Conservation (phyloP, 2,888 invertebrate species). For the Horisme vitalbata region DNA sequence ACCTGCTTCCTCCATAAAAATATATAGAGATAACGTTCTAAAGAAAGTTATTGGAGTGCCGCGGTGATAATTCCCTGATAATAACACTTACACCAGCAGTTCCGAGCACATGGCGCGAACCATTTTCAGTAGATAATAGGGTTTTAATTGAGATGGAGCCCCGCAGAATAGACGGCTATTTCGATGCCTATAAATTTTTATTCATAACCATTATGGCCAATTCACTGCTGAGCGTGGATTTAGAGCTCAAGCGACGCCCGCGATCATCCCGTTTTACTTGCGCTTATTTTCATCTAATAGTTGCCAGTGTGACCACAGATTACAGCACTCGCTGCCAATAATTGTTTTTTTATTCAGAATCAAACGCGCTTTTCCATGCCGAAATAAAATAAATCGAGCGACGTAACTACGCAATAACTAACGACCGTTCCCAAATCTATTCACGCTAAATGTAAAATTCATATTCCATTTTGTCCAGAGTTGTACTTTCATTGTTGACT, state of each 20-base stretch:
- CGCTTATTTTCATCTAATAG: background rate
- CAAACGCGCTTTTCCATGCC: conserved; percentile 19
- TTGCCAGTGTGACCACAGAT: conserved; percentile 1
- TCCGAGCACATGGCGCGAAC: conserved; percentile 57
- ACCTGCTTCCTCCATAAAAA: conserved; percentile 25
- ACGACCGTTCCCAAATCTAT: conserved; percentile 32
- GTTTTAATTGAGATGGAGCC: conserved; percentile 73
- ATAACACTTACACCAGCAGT: conserved; percentile 55
- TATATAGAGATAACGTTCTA: conserved; percentile 27
- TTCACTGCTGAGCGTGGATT: conserved; percentile 39
- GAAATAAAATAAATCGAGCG: conserved; percentile 31
- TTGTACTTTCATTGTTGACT: conserved; percentile 35
- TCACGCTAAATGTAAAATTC: conserved; percentile 35
- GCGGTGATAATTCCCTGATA: conserved; percentile 51
- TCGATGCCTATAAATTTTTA: conserved; percentile 65
- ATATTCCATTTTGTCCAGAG: conserved; percentile 34
- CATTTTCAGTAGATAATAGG: conserved; percentile 66
- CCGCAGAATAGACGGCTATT: conserved; percentile 65
- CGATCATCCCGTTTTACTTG: background rate
- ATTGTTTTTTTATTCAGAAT: conserved; percentile 22
- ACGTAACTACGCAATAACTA: conserved; percentile 34
- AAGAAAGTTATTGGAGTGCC: conserved; percentile 41
- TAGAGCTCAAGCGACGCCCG: conserved; percentile 16
- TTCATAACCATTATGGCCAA: conserved; percentile 60
- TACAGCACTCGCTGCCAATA: conserved; percentile 10